Evolutionary conservation across 2,113 vertebrate species (phyloP).

Genomic region (Lutjanus erythropterus): DNA sequence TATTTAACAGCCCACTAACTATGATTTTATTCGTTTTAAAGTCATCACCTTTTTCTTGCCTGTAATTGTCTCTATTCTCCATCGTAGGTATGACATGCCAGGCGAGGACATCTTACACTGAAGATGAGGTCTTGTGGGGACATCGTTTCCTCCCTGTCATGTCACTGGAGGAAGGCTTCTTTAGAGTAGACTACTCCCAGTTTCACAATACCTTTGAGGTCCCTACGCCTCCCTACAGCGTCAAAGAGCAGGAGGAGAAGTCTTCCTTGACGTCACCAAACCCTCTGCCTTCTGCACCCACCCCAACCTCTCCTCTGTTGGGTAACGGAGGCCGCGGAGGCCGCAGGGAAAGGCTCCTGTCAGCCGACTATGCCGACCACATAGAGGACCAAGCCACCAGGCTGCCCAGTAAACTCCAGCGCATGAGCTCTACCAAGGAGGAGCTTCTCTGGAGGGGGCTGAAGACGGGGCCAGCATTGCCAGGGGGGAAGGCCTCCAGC

Average conservation of each 20-base stretch:
- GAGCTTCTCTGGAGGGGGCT: conserved; percentile 79
- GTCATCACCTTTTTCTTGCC: neutral
- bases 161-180: conserved; percentile 94
- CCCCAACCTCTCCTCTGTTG: conserved; percentile 63
- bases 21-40: neutral
- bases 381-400: conserved; percentile 79
- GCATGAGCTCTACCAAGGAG: conserved; percentile 86
- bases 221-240: conserved; percentile 88
- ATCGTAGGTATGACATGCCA: conserved; percentile 91
- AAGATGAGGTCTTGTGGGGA: conserved; percentile 93
- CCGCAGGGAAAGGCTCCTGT: conserved; percentile 84
- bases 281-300: conserved; percentile 67
- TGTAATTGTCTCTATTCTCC: conserved; percentile 17
- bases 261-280: conserved; percentile 80
- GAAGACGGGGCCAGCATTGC: conserved; percentile 72
- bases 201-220: conserved; percentile 93
- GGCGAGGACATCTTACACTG: conserved; percentile 92
- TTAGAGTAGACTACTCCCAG: conserved; percentile 92
- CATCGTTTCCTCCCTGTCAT: conserved; percentile 93
- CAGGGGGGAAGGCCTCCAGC: conserved; percentile 84
- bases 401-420: conserved; percentile 87
- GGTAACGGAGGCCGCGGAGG: conserved; percentile 64
- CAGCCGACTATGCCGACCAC: conserved; percentile 80
- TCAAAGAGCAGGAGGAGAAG: conserved; percentile 91
- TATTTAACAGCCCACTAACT: conserved; percentile 17